Base-by-base conservation (phyloP, 1,140 invertebrate genomes). In the Eupristina koningsbergeri region DNA sequence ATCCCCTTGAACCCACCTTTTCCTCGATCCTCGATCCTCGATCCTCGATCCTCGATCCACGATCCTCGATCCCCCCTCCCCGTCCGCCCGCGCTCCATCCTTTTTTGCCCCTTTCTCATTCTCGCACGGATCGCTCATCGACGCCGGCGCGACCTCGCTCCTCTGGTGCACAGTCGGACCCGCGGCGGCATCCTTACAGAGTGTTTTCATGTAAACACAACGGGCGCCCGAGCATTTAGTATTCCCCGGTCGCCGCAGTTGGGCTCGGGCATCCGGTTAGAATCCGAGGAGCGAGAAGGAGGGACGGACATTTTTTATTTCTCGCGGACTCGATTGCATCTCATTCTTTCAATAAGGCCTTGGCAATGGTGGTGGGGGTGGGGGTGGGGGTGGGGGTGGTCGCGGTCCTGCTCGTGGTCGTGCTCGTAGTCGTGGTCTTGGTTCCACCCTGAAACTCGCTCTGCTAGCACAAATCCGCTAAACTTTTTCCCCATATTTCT, bases 151-250 rank as follows among this genome's bases (percentile, higher is more conserved):
- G 50, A 36, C 47, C 74, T 50, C 47, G 47, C 17, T 58, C 34
- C 81, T 85, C 79, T 77, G 86, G 75, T 76, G 64, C 84, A 84
- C 17, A 39, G 58, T 69, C 19, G 76, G 71, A n/a, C n/a, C 83
- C 80, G 29, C 19, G 71, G 84, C 80, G 86, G 83, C 86, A 86
- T 88, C 87, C 84, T 88, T 87, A 85, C 84, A 86, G 86, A 88
- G 85, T 88, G 86, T 89, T 88, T 89, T 88, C 87, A 88, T 86
- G 89, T 89, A 89, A 89, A 90, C 87, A 90, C 86, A 89, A 87
- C 87, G 47, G 87, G 86, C 83, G 84, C 84, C 61, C 81, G 84
- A 86, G 81, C 88, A 87, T 90, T 91, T 91, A 90, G 88, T 91
- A 91, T 91, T 90, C 90, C 87, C 85, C 83, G 85, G 88, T 87